phyloP scores from a whole-genome alignment of 2,797 vertebrate species.

The Scolopax rusticola region DNA sequence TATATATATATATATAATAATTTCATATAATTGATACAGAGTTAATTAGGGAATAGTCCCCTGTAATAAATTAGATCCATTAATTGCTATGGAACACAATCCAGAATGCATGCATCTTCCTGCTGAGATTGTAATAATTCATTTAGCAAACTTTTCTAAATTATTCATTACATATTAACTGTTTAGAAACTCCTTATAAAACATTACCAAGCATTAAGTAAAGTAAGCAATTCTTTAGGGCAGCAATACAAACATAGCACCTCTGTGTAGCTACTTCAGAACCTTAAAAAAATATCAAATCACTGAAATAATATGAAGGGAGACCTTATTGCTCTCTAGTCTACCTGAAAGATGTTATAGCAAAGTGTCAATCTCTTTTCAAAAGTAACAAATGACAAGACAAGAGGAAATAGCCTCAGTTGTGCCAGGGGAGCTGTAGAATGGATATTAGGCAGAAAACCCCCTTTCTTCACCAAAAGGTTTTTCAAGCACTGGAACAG shows the following conservation, averaged over 20 bases:
- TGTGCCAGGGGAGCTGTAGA: not conserved
- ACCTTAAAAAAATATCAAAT: not conserved
- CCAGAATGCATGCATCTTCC: not conserved
- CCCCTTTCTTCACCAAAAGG: too few relatives aligned
- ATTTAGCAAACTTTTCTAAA: not conserved
- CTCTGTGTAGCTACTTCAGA: not conserved
- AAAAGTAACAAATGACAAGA: not conserved
- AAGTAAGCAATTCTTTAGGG: not conserved
- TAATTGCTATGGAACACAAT: not conserved
- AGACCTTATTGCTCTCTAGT: not conserved
- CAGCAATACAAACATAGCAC: not conserved
- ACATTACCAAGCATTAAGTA: not conserved
- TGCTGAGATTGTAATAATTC: not conserved
- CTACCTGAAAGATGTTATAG: not conserved
- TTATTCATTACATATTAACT: not conserved
- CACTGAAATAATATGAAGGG: not conserved
- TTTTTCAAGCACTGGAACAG: too few relatives aligned
- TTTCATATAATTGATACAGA: not conserved
- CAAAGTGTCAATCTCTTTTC: not conserved
- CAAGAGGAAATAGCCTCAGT: not conserved
- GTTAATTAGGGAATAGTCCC: not conserved
- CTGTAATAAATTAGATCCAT: not conserved
- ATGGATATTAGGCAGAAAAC: too few relatives aligned
- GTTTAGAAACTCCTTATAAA: not conserved
- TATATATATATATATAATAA: not conserved